These are phyloP conservation scores for Ceriagrion tenellum DNA, from an alignment of 2,888 invertebrate genomes.

Conservation along the genomic window DNA sequence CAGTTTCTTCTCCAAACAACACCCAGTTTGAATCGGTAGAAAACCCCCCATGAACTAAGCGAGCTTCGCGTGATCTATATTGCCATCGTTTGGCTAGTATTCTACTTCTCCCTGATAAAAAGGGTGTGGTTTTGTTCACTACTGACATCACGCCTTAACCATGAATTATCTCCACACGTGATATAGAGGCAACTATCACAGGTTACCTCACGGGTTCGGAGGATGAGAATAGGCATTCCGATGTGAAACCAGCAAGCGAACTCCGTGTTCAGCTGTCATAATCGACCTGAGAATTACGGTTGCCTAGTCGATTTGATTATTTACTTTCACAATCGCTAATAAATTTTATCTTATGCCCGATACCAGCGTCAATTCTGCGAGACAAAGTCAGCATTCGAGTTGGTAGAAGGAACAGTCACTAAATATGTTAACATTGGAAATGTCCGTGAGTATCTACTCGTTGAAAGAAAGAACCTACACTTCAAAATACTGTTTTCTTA, in stretches of 20 bases:
- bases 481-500: no score
- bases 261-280: neutral
- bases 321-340: no score
- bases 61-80: neutral
- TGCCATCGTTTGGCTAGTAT: neutral
- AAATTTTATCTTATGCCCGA: no score
- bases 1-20: no score
- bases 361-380: no score
- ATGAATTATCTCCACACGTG: neutral
- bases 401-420: neutral
- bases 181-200: neutral
- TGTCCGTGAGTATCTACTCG: no score
- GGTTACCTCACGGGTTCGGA: neutral
- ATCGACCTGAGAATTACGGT: neutral
- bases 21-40: no score
- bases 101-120: neutral
- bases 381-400: neutral
- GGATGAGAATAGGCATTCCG: neutral
- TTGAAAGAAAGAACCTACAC: no score
- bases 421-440: neutral
- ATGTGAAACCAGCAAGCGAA: neutral
- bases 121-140: neutral
- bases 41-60: neutral
- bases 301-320: neutral
- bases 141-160: neutral